Percentiles rank a stretch among this genome's conserved stretches.
Evolutionary conservation across 2,113 vertebrate species (phyloP).

Genomic region (Malaclemys terrapin): DNA sequence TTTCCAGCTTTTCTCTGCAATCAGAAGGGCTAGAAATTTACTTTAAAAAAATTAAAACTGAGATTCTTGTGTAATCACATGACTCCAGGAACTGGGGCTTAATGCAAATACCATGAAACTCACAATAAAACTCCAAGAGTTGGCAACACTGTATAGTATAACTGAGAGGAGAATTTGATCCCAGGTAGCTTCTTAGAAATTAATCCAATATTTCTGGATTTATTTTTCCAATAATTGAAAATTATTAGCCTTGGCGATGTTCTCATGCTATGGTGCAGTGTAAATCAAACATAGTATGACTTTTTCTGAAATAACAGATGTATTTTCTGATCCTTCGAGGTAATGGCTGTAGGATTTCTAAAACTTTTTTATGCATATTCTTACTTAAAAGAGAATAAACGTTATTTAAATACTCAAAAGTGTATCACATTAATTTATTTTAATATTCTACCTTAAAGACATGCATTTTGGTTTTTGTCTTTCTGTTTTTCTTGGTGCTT

Average conservation of each 20-base stretch:
- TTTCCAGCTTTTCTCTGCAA: background rate
- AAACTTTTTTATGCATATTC: constrained; percentile 6
- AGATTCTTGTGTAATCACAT: background rate
- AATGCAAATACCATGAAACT: background rate
- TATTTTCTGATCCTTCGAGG: background rate
- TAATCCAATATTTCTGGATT: background rate
- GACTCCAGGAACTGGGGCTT: background rate
- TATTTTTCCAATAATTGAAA: background rate
- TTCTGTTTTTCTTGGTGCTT: background rate
- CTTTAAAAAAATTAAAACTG: background rate
- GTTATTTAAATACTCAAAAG: background rate
- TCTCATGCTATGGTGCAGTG: rapidly evolving
- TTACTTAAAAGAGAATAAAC: constrained; percentile 30
- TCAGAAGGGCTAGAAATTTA: background rate
- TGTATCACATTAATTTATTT: background rate
- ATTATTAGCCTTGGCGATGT: background rate
- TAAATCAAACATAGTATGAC: constrained; percentile 12
- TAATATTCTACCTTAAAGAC: background rate
- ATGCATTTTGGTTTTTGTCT: background rate
- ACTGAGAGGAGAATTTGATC: background rate
- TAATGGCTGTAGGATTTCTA: background rate
- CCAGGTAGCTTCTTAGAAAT: background rate
- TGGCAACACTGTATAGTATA: background rate
- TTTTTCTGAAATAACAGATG: background rate
- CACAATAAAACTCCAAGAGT: background rate